Conservation (phyloP, 2,113 vertebrate species). For the Cochlearius cochlearius region DNA sequence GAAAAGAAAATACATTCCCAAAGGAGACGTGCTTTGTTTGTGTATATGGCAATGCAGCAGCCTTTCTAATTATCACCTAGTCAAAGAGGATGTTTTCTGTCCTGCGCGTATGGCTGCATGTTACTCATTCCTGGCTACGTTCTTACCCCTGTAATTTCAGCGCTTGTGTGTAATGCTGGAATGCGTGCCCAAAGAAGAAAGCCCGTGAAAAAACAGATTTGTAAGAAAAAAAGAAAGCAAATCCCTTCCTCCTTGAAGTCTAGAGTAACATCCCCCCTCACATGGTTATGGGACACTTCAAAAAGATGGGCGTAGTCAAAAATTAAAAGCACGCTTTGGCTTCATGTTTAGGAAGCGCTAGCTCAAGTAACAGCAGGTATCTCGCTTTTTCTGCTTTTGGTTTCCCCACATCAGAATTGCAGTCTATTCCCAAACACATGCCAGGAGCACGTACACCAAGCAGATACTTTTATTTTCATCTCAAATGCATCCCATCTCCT, state of each 20-base stretch:
- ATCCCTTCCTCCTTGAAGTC: background rate
- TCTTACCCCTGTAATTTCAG: background rate
- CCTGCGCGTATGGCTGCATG: background rate
- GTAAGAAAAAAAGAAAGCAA: background rate
- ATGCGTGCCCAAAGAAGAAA: background rate
- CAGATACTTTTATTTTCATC: constrained; percentile 9
- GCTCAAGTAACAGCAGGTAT: constrained; percentile 38
- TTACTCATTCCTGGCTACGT: background rate
- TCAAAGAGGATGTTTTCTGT: background rate
- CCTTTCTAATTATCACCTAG: constrained; percentile 28
- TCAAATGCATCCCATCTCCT: background rate
- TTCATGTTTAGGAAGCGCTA: background rate
- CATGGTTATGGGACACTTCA: background rate
- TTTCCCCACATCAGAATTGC: constrained; percentile 4
- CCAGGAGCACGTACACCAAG: background rate
- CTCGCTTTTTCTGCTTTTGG: background rate
- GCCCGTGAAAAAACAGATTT: background rate
- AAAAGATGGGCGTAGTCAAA: background rate
- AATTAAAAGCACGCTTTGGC: background rate
- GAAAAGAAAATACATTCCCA: background rate
- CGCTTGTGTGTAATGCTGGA: background rate
- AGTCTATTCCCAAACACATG: background rate
- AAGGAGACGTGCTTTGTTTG: background rate
- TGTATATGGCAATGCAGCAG: background rate
- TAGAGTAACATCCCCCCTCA: background rate